These are phyloP conservation scores for Netta rufina DNA, from an alignment of 2,797 vertebrate species.

Conservation along the genomic window DNA sequence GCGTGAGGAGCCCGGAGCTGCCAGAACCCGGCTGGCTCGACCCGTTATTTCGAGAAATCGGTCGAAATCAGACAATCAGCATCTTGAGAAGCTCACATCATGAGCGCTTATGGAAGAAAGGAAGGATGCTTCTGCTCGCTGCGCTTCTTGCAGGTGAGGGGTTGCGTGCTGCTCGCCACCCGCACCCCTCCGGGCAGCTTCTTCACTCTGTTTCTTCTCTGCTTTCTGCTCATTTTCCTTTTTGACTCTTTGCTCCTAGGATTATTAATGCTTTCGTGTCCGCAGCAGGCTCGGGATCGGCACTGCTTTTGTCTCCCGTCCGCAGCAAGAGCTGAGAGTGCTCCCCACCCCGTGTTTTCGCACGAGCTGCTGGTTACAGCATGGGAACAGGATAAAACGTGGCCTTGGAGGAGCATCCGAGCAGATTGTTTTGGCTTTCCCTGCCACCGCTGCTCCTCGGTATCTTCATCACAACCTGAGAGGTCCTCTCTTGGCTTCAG, in stretches of 20 bases:
- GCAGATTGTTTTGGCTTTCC: not conserved
- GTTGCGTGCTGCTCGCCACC: not conserved
- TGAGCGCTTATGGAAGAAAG: not conserved
- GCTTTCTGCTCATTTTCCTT: not conserved
- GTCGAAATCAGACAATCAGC: not conserved
- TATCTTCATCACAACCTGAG: not conserved
- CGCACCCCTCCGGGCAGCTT: not conserved
- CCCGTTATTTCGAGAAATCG: not conserved
- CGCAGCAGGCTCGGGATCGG: not conserved
- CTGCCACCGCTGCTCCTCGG: not conserved
- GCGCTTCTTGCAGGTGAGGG: not conserved
- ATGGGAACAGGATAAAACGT: not conserved
- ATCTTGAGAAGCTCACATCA: not conserved
- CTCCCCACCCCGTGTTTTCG: not conserved
- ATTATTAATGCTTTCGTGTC: not conserved
- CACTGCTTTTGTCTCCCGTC: not conserved
- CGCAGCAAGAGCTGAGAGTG: not conserved
- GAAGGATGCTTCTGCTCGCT: not conserved
- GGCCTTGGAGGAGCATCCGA: not conserved
- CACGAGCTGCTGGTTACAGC: not conserved
- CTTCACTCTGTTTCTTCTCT: not conserved
- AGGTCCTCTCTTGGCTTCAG: not conserved
- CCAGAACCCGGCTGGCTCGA: not conserved
- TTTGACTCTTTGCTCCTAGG: not conserved
- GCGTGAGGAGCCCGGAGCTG: not conserved